Evolutionary conservation across 2,113 vertebrate genomes (phyloP), one percentile per base, ranked within the genome.

Genomic region (Phrynocephalus versicolor): DNA sequence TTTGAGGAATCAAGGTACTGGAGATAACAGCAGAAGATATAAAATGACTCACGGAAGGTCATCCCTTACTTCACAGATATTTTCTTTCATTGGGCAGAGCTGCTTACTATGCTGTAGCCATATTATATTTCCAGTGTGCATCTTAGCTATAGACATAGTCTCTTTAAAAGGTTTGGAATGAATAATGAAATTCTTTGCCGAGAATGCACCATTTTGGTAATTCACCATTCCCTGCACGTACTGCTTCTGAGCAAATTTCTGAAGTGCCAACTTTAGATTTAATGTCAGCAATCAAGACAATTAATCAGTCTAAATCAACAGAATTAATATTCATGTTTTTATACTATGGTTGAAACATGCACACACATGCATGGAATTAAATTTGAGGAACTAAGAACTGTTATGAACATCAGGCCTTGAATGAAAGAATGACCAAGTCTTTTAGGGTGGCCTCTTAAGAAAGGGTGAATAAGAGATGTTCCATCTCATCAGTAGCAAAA

Each of bases 251-350:
- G 60, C 51, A 75, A 30, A 80, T 83, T 83, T 89, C 39, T 88
- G 14, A 90, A 92, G 69, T 88, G 35, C 37, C 65, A 86, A 7
- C 33, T 88, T 85, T 86, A 81, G 51, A 81, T 88, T 87, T 91
- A 90, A 51, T 86, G 78, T 86, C n/a, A 83, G 55, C 41, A 89
- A 75, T 89, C 39, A 73, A 79, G 62, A 76, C 73, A 85, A 88
- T 77, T 60, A 83, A 67, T 90, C 33, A 1, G 19, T 87, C 30
- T 90, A 84, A 82, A 78, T 89, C 41, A 88, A 30, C 21, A 39
- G 2, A n/a, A 30, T 0, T 21, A 78, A 58, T 87, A 84, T 51
- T 84, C 39, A 81, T 2, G 35, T 87, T 85, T 84, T 89, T 65
- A 15, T 3, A 1, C 1, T 74, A 45, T 10, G 2, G 25, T 88